A percentile compares a stretch with the other conserved stretches of the same genome.
phyloP scores from a whole-genome alignment of 1,140 invertebrate species.

The Scaptomyza montana region DNA sequence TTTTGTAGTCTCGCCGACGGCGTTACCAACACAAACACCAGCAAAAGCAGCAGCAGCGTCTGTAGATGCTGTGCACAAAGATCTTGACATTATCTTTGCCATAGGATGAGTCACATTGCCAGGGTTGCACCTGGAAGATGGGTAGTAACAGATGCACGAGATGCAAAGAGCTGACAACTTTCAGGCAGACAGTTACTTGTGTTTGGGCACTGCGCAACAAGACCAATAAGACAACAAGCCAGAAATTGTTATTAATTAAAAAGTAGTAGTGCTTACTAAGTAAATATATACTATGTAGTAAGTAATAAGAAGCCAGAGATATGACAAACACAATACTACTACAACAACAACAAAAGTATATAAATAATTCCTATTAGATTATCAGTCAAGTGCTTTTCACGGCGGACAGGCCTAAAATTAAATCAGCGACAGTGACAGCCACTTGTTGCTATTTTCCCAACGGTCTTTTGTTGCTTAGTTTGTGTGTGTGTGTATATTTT shows the following conservation, averaged over 20 bases:
- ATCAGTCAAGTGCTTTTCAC: slow-evolving; percentile 48
- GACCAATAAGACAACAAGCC: slow-evolving; percentile 31
- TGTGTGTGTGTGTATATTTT: slow-evolving; percentile 26
- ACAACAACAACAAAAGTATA: slow-evolving; percentile 46
- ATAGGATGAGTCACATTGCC: slow-evolving; percentile 51
- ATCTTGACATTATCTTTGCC: slow-evolving; percentile 56
- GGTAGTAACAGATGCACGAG: slow-evolving; percentile 12
- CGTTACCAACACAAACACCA: background rate
- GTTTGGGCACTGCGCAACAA: slow-evolving; percentile 52
- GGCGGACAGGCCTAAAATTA: slow-evolving; percentile 57
- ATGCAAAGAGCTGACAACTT: slow-evolving; percentile 14
- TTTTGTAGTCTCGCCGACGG: slow-evolving; percentile 35
- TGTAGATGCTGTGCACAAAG: slow-evolving; percentile 12
- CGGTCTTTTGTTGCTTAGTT: background rate
- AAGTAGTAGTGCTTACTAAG: slow-evolving; percentile 14
- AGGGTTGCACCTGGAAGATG: slow-evolving; percentile 1
- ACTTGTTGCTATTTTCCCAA: slow-evolving; percentile 37
- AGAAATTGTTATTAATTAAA: slow-evolving; percentile 68
- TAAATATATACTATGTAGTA: slow-evolving; percentile 43
- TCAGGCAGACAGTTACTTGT: slow-evolving; percentile 67
- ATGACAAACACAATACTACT: slow-evolving; percentile 56
- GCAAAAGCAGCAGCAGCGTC: background rate
- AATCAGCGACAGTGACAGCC: slow-evolving; percentile 51
- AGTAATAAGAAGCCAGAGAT: slow-evolving; percentile 55
- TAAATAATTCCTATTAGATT: slow-evolving; percentile 53